A percentile compares a stretch with the other conserved stretches of the same genome.
phyloP scores from a whole-genome alignment of 2,888 invertebrate genomes.

The Apotomis turbidana region DNA sequence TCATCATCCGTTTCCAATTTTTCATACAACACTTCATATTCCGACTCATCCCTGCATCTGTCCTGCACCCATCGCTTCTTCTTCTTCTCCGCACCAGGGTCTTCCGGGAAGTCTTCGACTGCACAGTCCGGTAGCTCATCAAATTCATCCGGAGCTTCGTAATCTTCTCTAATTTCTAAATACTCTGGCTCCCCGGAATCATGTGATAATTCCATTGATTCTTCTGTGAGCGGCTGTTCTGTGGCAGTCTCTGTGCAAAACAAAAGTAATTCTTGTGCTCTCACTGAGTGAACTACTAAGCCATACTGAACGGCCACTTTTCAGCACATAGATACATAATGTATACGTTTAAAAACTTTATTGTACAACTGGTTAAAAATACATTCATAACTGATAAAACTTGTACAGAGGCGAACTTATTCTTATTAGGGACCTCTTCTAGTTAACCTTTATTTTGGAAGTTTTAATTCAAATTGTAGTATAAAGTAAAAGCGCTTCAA shows the following conservation, averaged over 20 bases:
- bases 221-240: background rate
- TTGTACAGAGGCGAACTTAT: too few species aligned
- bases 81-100: background rate
- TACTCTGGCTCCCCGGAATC: background rate
- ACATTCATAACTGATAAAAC: too few species aligned
- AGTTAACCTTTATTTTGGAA: too few species aligned
- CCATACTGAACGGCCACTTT: too few species aligned
- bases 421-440: too few species aligned
- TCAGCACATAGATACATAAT: too few species aligned
- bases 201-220: background rate
- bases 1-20: slow-evolving; percentile 1
- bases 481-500: too few species aligned
- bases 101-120: background rate
- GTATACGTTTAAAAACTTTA: too few species aligned
- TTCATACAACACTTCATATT: slow-evolving; percentile 3
- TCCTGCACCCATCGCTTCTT: slow-evolving; percentile 2
- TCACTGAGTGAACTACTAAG: slow-evolving; percentile 9
- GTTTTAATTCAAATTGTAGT: too few species aligned
- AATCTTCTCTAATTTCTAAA: background rate
- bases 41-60: background rate
- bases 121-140: background rate
- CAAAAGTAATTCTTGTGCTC: slow-evolving; percentile 33
- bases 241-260: slow-evolving; percentile 29
- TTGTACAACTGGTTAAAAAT: too few species aligned
- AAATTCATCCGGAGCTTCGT: background rate